Evolutionary conservation across 2,797 vertebrate genomes (phyloP), one percentile per base, ranked within the genome.

Genomic region (Cyclopterus lumpus): DNA sequence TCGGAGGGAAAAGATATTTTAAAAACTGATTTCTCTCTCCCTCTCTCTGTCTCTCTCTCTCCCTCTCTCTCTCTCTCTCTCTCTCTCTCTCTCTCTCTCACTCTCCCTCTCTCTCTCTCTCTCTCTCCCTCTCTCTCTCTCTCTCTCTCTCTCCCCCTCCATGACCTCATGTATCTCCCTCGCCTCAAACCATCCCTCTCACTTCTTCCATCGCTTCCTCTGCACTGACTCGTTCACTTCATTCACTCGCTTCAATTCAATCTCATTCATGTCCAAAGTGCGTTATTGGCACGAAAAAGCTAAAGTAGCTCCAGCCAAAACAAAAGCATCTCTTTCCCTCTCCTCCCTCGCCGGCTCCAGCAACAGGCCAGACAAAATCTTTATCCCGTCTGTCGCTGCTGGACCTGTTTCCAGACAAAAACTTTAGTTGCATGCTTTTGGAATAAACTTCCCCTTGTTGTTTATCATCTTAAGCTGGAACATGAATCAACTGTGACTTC

Each of bases 211-310:
- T 36, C 28, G 22, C n/a, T 73, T 69, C 24, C 38, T 30, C 44
- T n/a, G 8, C 36, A 20, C 30, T 22, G 28, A 16, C 32, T 58
- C 20, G 0, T 49, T 70, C 48, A 30, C n/a, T 75, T 83, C 9
- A 46, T 71, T 75, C 34, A 63, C 16, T 73, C 28, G 6, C n/a
- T 60, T 77, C 9, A 54, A 5, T 72, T 81, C 14, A 67, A 24
- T 75, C 18, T 75, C 40, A 72, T 70, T 66, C n/a, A 67, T 44
- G 75, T 68, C 68, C 81, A 78, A 72, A 62, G 24, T 64, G 12
- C n/a, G 40, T 71, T 68, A 73, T 59, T 81, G 58, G 46, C 73
- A 67, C 0, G 1, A 14, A 53, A 68, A 73, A 68, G 57, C 7
- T 22, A 49, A 73, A 63, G 53, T 2, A 28, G 8, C 34, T 18